Evolutionary conservation across 2,113 vertebrate genomes (phyloP).

Genomic region (Budorcas taxicolor): DNA sequence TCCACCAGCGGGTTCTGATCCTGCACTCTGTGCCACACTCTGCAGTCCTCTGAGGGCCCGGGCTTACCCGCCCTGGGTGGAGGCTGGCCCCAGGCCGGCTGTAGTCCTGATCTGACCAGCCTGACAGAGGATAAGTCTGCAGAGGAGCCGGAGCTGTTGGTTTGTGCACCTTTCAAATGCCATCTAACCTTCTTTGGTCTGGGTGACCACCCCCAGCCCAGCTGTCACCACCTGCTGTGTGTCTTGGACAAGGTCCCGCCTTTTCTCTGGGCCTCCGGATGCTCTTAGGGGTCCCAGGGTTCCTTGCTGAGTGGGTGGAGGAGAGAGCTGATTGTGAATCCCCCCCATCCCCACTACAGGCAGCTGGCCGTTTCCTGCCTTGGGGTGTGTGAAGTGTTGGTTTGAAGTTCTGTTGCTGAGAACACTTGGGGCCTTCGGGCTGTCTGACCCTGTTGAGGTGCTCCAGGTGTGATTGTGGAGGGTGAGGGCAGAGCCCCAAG

Average conservation of each 20-base stretch:
- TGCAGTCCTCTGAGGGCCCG: neutral
- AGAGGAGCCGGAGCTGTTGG: neutral
- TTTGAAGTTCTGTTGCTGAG: neutral
- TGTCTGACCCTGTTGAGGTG: neutral
- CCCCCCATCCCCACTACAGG: accelerated
- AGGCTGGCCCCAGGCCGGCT: accelerated
- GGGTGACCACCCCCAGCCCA: accelerated
- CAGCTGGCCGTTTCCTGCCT: neutral
- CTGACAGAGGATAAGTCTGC: neutral
- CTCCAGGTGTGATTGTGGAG: too few relatives aligned
- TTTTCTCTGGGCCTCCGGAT: neutral
- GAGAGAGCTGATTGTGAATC: neutral
- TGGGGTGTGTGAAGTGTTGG: too few relatives aligned
- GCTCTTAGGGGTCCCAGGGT: neutral
- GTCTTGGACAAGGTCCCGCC: neutral
- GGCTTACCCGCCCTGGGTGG: neutral
- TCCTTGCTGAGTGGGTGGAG: neutral
- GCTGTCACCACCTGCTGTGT: neutral
- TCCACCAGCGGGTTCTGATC: neutral
- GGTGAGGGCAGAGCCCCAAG: neutral
- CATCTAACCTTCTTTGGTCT: neutral
- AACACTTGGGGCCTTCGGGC: neutral
- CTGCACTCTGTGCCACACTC: accelerated
- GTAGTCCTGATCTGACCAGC: neutral
- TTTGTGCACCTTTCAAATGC: neutral